Evolutionary conservation across 2,113 vertebrate species (phyloP).

Genomic region (Narcine bancroftii): DNA sequence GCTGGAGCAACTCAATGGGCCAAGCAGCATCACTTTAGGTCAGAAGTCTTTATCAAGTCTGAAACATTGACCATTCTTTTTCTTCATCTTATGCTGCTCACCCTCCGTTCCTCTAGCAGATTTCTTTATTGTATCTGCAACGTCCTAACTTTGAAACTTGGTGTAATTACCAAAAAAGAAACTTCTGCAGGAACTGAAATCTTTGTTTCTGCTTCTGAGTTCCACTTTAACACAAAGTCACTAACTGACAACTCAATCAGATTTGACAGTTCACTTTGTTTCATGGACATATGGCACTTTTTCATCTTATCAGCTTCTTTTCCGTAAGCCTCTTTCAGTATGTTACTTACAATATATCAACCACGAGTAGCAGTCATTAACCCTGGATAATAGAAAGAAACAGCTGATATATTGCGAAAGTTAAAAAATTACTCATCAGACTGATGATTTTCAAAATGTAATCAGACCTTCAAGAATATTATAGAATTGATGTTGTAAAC

Average conservation of each 20-base stretch:
- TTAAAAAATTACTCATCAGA: neutral
- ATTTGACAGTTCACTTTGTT: constrained; percentile 36
- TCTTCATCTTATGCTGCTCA: no score
- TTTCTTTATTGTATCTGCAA: no score
- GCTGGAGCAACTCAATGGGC: no score
- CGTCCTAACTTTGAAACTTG: neutral
- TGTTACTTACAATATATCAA: constrained; percentile 11
- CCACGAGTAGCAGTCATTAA: neutral
- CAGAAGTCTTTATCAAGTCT: no score
- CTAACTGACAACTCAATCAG: neutral
- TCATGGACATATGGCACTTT: neutral
- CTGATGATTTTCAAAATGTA: neutral
- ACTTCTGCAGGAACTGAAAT: neutral
- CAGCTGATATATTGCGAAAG: neutral
- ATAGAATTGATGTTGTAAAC: neutral
- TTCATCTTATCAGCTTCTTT: constrained; percentile 27
- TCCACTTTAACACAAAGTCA: constrained; percentile 8
- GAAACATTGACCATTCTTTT: no score
- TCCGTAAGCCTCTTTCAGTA: neutral
- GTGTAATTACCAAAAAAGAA: neutral
- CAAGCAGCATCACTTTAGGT: no score
- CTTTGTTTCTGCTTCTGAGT: neutral
- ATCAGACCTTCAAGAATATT: neutral
- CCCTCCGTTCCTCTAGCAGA: no score
- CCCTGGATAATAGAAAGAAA: neutral